These are phyloP conservation scores for Etheostoma nigrum DNA, from an alignment of 2,797 vertebrate genomes.

Conservation along the genomic window DNA sequence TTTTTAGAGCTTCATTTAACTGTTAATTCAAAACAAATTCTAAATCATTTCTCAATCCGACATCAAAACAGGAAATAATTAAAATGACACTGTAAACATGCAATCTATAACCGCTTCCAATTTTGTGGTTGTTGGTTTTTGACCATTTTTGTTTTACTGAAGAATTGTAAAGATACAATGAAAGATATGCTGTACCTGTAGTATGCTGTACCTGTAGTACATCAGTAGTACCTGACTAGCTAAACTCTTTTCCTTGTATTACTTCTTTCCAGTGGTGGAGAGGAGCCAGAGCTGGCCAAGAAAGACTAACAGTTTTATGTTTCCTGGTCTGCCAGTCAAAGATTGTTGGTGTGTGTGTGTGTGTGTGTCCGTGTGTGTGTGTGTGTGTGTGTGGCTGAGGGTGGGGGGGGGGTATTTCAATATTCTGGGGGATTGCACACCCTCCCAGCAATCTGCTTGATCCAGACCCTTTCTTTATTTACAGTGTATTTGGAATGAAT, in stretches of 20 bases:
- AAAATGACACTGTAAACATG: neutral
- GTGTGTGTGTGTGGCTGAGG: neutral
- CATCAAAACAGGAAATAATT: neutral
- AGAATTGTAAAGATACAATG: neutral
- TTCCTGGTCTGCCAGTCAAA: conserved; percentile 4
- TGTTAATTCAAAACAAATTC: conserved; percentile 25
- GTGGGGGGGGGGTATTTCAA: neutral
- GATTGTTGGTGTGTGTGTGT: neutral
- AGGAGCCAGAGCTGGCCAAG: too few species aligned
- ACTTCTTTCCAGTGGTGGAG: too few species aligned
- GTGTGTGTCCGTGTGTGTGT: neutral
- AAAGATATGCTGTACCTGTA: neutral
- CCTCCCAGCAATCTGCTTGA: neutral
- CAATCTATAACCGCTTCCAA: neutral
- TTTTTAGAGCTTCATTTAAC: conserved; percentile 20
- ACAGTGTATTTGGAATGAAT: neutral
- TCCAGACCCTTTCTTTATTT: neutral
- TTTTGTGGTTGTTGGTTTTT: neutral
- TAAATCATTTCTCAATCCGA: conserved; percentile 9
- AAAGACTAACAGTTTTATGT: neutral
- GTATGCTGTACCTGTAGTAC: too few species aligned
- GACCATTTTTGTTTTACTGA: neutral
- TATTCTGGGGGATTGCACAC: neutral
- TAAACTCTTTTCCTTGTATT: too few species aligned
- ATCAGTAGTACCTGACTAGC: neutral